A percentile compares a stretch with the other conserved stretches of the same genome.
Evolutionary conservation across 2,113 vertebrate genomes (phyloP).

Genomic region (Nothoprocta perdicaria): DNA sequence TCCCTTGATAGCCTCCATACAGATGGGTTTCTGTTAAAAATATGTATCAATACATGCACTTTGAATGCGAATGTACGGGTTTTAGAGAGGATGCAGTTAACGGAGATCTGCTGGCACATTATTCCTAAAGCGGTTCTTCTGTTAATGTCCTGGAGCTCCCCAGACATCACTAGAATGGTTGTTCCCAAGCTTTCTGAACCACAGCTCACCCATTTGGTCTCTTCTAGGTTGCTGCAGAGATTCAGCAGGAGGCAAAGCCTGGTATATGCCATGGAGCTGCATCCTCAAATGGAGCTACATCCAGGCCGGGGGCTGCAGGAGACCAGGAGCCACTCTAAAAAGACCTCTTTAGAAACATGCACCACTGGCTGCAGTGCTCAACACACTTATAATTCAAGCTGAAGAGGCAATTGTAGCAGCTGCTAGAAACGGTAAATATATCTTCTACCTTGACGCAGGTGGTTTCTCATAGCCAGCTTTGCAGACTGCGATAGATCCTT

Average conservation of each 20-base stretch:
- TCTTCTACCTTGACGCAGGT: not conserved
- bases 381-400: not conserved
- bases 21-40: not conserved
- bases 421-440: not conserved
- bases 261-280: rapidly evolving
- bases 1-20: not conserved
- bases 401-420: not conserved
- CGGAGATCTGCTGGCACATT: not conserved
- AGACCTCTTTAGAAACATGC: not conserved
- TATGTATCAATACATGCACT: rapidly evolving
- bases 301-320: rapidly evolving
- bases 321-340: not conserved
- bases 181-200: not conserved
- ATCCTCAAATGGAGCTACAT: rapidly evolving
- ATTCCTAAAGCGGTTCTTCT: not conserved
- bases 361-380: not conserved
- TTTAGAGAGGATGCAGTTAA: not conserved
- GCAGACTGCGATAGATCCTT: not conserved
- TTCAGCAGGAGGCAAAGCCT: not conserved
- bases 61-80: not conserved
- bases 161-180: not conserved
- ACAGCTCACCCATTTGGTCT: not conserved
- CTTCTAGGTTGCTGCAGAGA: not conserved
- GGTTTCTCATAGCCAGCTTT: not conserved
- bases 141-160: not conserved